phyloP scores from a whole-genome alignment of 64 coral and sea anemone genomes.

The Orbicella faveolata region DNA sequence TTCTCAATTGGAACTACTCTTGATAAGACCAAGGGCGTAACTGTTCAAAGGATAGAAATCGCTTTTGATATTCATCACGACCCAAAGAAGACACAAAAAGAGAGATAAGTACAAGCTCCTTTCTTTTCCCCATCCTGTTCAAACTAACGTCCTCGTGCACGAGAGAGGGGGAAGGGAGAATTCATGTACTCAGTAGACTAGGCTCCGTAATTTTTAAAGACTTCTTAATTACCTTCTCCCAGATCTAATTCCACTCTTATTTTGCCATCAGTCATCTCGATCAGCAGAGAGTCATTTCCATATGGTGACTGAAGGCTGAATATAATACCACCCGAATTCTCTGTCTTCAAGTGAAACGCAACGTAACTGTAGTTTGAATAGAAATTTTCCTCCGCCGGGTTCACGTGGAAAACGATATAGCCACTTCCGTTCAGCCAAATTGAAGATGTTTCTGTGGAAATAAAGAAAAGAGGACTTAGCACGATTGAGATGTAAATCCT shows the following conservation, averaged over 20 bases:
- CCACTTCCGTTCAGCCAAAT: slow-evolving; percentile 61
- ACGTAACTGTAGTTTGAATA: not conserved
- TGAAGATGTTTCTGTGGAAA: slow-evolving; percentile 27
- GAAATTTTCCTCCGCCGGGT: not conserved
- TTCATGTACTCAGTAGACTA: not conserved
- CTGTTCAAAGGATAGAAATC: too few relatives aligned
- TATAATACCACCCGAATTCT: slow-evolving; percentile 15
- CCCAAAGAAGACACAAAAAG: too few relatives aligned
- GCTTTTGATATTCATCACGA: too few relatives aligned
- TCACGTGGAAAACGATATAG: slow-evolving; percentile 32
- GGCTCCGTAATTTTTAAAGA: not conserved
- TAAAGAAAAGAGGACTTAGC: not conserved
- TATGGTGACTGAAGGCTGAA: slow-evolving; percentile 6
- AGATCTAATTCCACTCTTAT: slow-evolving; percentile 40
- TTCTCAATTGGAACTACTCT: too few relatives aligned
- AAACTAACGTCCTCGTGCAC: too few relatives aligned
- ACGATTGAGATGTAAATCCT: not conserved
- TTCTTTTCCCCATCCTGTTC: too few relatives aligned
- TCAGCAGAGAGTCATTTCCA: slow-evolving; percentile 3
- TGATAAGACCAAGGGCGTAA: too few relatives aligned
- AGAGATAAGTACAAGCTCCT: too few relatives aligned
- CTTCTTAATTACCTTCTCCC: slow-evolving; percentile 42
- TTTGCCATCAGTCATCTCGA: slow-evolving; percentile 43
- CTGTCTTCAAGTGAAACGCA: slow-evolving; percentile 36
- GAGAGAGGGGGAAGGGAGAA: too few relatives aligned